Evolutionary conservation across 2,113 vertebrate species (phyloP), one percentile per base, ranked within the genome.

Genomic region (Deroptyus accipitrinus): DNA sequence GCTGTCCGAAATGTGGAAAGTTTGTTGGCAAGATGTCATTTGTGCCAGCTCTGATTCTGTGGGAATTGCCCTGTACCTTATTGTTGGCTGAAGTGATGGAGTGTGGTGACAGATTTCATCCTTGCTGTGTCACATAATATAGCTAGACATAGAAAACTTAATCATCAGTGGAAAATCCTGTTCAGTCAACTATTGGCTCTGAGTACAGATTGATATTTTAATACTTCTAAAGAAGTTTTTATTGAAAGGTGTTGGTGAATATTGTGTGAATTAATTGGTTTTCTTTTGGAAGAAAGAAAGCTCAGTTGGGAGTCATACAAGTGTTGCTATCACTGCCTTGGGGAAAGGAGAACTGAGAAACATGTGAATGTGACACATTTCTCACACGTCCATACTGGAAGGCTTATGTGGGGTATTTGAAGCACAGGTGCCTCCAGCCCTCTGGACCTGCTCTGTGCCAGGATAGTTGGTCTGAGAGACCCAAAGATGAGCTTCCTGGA

Each of bases 21-120:
- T 33, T 68, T 78, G 28, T 87, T 35, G 2, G 1, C 31, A 23
- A 0, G 1, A 13, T 11, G 41, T 1, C 51, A 20, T 44, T 62
- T n/a, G 17, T 81, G 37, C 9, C 51, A 63, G n/a, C 30, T 67
- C n/a, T 28, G 33, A 14, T 75, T 75, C 55, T 63, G 33, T 57
- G 67, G 51, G 67, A 92, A 42, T 41, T 72, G 25, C 51, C 57
- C 23, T 82, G 37, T 23, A 11, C 11, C 72, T 84, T 55, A 24
- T 68, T 79, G 46, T 39, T 68, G 33, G 9, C 57, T 90, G 62
- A 82, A 69, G 35, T 27, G 14, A 12, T 22, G 7, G 24, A 61
- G 14, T 23, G 13, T 28, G 33, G 20, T 55, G 33, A 62, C 23
- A 85, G 33, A 73, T 78, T 52, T 69, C 52, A 72, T 22, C 24